These are phyloP conservation scores for Sinohyriopsis cumingii DNA, from an alignment of 2,888 invertebrate species.

Conservation along the genomic window DNA sequence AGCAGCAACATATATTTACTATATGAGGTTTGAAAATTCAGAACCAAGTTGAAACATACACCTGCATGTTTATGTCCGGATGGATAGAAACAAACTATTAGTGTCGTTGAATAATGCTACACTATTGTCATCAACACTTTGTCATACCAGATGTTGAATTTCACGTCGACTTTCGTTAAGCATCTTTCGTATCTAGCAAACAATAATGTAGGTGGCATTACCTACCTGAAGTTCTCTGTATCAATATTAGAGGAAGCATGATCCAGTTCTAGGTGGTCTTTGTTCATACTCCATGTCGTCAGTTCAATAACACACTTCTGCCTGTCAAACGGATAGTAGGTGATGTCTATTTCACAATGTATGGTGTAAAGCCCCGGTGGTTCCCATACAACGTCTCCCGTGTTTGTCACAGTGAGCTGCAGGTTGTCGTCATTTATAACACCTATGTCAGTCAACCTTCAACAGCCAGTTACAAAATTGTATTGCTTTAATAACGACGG, in stretches of 20 bases:
- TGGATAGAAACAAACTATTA: too few species aligned
- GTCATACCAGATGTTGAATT: neutral
- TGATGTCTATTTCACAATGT: conserved; percentile 32
- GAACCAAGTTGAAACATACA: too few species aligned
- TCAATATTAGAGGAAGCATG: conserved; percentile 12
- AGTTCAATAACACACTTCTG: conserved; percentile 30
- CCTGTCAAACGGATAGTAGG: conserved; percentile 35
- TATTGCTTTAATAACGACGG: neutral
- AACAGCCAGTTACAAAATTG: neutral
- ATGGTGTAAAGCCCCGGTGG: conserved; percentile 25
- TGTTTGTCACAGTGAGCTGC: conserved; percentile 16
- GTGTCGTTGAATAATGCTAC: too few species aligned
- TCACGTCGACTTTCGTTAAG: neutral
- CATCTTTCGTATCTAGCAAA: neutral
- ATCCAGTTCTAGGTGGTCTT: conserved; percentile 19
- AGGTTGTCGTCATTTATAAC: conserved; percentile 13
- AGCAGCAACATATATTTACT: too few species aligned
- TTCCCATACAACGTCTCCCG: conserved; percentile 31
- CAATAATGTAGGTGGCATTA: neutral
- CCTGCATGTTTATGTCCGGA: too few species aligned
- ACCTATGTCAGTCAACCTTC: conserved; percentile 17
- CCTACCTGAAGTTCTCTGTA: conserved; percentile 10
- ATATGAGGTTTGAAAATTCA: too few species aligned
- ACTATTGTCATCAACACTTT: too few species aligned
- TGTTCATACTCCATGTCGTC: conserved; percentile 24